phyloP scores from a whole-genome alignment of 1,140 invertebrate species.

The Mycetomoellerius zeteki region DNA sequence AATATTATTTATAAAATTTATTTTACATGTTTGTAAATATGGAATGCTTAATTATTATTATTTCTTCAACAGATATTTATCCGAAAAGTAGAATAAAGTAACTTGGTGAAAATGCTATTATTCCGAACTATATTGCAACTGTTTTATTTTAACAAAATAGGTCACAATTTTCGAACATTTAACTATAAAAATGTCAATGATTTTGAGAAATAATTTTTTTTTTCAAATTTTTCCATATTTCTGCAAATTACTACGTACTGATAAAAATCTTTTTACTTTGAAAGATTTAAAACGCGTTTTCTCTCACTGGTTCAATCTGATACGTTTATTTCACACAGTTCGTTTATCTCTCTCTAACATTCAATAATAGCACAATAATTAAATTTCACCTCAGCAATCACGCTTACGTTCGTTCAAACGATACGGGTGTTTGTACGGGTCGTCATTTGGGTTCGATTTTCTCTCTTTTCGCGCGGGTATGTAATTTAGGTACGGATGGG shows the following conservation, averaged over 20 bases:
- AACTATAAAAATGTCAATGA: neutral
- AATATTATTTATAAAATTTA: neutral
- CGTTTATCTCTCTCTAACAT: conserved; percentile 25
- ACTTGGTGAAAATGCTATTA: neutral
- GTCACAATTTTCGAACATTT: neutral
- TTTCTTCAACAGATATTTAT: neutral
- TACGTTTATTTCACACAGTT: conserved; percentile 13
- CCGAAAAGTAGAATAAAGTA: neutral
- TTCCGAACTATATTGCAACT: neutral
- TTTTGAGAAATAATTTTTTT: neutral
- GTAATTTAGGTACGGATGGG: conserved; percentile 45
- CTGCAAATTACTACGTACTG: neutral
- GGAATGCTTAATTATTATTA: neutral
- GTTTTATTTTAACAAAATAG: neutral
- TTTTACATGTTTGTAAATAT: neutral
- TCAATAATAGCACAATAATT: conserved; percentile 29
- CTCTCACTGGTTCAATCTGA: neutral
- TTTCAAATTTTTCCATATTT: neutral
- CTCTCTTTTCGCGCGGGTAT: neutral
- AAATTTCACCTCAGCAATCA: conserved; percentile 53
- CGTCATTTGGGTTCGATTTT: conserved; percentile 43
- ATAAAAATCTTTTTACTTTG: neutral
- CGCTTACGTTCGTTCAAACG: conserved; percentile 17
- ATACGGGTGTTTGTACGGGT: neutral
- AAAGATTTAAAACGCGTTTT: neutral